These are phyloP conservation scores for Orthonevra nobilis DNA, from an alignment of 2,888 invertebrate genomes.

Conservation along the genomic window DNA sequence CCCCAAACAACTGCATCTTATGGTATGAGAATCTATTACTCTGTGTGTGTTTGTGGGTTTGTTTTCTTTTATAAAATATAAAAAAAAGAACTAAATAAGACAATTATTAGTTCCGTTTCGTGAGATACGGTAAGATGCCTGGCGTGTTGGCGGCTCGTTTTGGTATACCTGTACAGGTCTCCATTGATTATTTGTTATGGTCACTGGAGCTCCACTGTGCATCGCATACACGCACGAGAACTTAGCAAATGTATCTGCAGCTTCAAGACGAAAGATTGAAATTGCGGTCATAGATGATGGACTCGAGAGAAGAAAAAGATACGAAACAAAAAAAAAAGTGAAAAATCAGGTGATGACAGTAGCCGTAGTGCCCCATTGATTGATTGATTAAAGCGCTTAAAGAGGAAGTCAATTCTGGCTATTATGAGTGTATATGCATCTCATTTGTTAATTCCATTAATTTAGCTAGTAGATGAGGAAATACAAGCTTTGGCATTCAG, in stretches of 20 bases:
- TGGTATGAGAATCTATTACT: not conserved
- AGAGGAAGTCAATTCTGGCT: conserved; percentile 23
- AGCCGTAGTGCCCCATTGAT: conserved; percentile 61
- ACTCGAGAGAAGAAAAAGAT: conserved; percentile 1
- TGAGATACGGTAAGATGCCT: conserved; percentile 58
- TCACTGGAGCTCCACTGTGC: conserved; percentile 41
- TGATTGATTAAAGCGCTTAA: conserved; percentile 53
- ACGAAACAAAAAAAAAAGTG: too few species aligned
- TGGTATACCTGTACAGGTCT: conserved; percentile 37
- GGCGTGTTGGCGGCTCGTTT: conserved; percentile 14
- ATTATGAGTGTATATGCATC: not conserved
- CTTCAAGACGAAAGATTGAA: conserved; percentile 37
- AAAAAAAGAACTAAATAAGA: conserved; percentile 33
- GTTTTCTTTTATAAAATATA: conserved; percentile 9
- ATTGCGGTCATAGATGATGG: conserved; percentile 66
- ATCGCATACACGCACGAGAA: conserved; percentile 52
- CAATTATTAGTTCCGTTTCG: conserved; percentile 69
- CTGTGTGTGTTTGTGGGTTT: not conserved
- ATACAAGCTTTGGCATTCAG: conserved; percentile 12
- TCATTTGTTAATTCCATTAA: conserved; percentile 22
- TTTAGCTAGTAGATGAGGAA: not conserved
- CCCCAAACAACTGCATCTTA: conserved; percentile 44
- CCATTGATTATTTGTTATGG: conserved; percentile 57
- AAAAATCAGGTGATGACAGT: conserved; percentile 58
- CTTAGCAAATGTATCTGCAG: conserved; percentile 35